These are phyloP conservation scores for Trialeurodes vaporariorum DNA, from an alignment of 1,140 invertebrate species.

Conservation along the genomic window DNA sequence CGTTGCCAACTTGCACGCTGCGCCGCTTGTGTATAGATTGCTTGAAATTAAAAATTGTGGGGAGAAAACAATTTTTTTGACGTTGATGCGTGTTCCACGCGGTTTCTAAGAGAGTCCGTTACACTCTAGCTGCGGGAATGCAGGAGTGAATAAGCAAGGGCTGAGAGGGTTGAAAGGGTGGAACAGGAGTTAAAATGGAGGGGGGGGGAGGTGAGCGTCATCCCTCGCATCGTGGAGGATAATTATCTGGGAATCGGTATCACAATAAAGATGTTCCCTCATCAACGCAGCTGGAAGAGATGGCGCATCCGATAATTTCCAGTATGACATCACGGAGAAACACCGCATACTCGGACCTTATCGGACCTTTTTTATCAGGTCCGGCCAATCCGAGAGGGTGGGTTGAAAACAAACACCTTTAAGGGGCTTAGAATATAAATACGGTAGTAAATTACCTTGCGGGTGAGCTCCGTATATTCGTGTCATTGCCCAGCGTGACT, in stretches of 20 bases:
- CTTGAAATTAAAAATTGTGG: too few species aligned
- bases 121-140: too few species aligned
- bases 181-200: not conserved
- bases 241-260: not conserved
- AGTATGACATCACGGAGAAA: not conserved
- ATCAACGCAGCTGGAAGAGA: not conserved
- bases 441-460: not conserved
- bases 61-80: too few species aligned
- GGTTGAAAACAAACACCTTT: not conserved
- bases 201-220: not conserved
- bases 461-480: not conserved
- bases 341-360: not conserved
- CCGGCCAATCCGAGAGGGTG: not conserved
- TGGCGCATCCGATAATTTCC: not conserved
- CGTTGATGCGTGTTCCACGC: too few species aligned
- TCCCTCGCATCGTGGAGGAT: not conserved
- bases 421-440: not conserved
- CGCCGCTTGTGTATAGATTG: too few species aligned
- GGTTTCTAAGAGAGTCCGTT: too few species aligned
- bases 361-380: not conserved
- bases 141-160: not conserved
- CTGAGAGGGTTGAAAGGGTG: not conserved
- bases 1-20: too few species aligned
- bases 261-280: not conserved
- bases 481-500: not conserved